These are phyloP conservation scores for Gymnopithys bicolor DNA, from an alignment of 2,797 vertebrate species.

Conservation along the genomic window DNA sequence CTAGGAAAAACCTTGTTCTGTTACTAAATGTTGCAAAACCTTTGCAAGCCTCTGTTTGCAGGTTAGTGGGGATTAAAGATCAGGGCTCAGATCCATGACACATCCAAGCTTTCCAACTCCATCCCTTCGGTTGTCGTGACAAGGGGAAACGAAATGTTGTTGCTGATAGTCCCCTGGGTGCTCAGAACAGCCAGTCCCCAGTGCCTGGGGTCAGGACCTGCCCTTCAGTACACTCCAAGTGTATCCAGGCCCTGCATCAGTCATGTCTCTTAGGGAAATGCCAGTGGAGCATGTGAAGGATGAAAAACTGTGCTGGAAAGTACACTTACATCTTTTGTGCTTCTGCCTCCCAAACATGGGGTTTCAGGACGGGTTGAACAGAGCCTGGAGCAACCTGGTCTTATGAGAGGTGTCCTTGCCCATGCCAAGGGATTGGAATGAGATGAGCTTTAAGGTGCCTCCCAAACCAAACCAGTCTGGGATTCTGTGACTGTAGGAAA, in stretches of 20 bases:
- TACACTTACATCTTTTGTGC: not conserved
- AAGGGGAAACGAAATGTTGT: not conserved
- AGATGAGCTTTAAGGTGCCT: not conserved
- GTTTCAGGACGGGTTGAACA: not conserved
- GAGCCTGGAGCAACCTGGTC: not conserved
- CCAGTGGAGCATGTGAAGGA: rapidly evolving
- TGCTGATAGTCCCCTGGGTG: not conserved
- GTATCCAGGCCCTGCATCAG: not conserved
- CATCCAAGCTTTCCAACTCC: not conserved
- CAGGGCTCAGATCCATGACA: not conserved
- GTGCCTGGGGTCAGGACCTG: not conserved
- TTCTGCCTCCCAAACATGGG: not conserved
- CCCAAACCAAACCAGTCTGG: not conserved
- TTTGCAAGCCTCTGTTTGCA: not conserved
- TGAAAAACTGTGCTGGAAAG: not conserved
- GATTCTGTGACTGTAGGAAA: not conserved
- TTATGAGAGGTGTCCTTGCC: not conserved
- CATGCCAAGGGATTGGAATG: not conserved
- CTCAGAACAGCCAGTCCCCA: not conserved
- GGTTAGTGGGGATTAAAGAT: not conserved
- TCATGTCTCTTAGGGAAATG: not conserved
- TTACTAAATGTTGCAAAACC: not conserved
- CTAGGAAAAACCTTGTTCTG: not conserved
- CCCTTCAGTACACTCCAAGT: rapidly evolving
- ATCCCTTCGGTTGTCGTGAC: not conserved